Evolutionary conservation across 2,113 vertebrate species (phyloP), one percentile per base, ranked within the genome.

Genomic region (Corynorhinus townsendii): DNA sequence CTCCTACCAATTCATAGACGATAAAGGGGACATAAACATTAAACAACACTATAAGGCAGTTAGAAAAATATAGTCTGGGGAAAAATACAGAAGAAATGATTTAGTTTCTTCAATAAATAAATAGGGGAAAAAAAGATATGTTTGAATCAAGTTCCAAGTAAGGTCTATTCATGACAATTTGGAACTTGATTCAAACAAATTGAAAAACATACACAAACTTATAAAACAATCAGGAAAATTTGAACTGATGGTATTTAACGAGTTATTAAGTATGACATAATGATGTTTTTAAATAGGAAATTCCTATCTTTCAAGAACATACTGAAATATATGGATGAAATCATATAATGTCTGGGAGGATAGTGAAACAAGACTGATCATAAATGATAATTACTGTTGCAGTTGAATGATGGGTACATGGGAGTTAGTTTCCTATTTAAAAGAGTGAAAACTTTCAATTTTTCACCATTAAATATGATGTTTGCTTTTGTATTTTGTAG

Each of bases 301-400:
- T 54, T 87, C 38, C 59, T 62, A 73, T 73, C 40, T 86, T 89
- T 89, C 43, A 90, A 83, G 90, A 56, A 96, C 16, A 76, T 38
- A 56, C 9, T 83, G 52, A 90, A 68, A 87, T 80, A 73, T 28
- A 94, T 3, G 4, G 52, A 49, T 73, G 28, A 92, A 69, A 92
- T 90, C 40, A 66, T 71, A 69, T 24, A 62, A 75, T 30, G 17
- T 85, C 43, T 90, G 19, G 16, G 14, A 15, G 33, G 49, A 45
- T 2, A 62, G 64, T 66, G 45, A 96, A 64, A 93, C 11, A 22
- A 87, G 75, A 54, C 0, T 52, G 71, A 56, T 35, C 11, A 3
- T 2, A 77, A 12, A 1, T 85, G 20, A 33, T 71, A 62, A 85
- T 62, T 66, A 80, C 7, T 64, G 54, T 16, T 96, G 45, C 20